Conservation (phyloP, 2,113 vertebrate species). For the Nibea coibor region DNA sequence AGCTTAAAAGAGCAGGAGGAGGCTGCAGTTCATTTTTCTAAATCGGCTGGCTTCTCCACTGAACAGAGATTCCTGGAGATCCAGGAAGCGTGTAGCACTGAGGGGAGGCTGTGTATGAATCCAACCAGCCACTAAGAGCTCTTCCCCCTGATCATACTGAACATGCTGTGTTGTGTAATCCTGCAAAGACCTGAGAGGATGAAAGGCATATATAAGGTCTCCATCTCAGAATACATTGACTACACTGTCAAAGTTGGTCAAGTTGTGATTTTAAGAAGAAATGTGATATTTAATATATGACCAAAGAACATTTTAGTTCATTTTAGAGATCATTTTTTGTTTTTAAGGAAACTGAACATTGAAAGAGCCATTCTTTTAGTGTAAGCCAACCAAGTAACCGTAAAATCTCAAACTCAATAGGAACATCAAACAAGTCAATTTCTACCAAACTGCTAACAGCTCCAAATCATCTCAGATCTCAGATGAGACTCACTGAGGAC, state of each 20-base stretch:
- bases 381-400: neutral
- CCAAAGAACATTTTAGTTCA: neutral
- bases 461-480: neutral
- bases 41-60: constrained; percentile 14
- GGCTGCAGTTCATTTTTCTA: constrained; percentile 47
- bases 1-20: constrained; percentile 49
- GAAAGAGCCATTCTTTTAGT: neutral
- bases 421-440: neutral
- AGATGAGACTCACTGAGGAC: neutral
- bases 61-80: constrained; percentile 50
- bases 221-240: constrained; percentile 43
- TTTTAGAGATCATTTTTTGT: neutral
- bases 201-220: constrained; percentile 41
- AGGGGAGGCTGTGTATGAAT: constrained; percentile 37
- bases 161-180: constrained; percentile 54
- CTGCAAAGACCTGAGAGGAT: constrained; percentile 39
- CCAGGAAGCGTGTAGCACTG: constrained; percentile 32
- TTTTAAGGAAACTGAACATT: neutral
- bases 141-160: constrained; percentile 41
- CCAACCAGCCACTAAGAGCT: constrained; percentile 40
- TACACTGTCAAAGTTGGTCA: constrained; percentile 51
- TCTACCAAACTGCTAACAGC: neutral
- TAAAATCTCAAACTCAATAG: neutral
- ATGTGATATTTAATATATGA: neutral
- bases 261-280: constrained; percentile 37